These are phyloP conservation scores for Misgurnus mizolepis DNA, from an alignment of 2,113 vertebrate genomes.

Conservation along the genomic window DNA sequence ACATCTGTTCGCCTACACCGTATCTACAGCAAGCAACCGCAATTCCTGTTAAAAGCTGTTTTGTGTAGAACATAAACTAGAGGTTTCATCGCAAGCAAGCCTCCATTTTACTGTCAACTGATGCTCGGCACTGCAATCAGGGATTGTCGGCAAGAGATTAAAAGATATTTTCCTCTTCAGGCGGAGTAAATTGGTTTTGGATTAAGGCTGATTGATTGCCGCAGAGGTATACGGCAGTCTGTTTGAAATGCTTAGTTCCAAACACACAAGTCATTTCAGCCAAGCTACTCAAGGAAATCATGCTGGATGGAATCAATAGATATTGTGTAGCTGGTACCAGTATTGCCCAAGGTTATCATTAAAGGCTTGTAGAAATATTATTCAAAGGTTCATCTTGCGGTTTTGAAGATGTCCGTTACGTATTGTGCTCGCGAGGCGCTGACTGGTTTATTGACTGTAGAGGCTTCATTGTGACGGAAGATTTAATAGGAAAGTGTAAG, in stretches of 20 bases:
- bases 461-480: slow-evolving; percentile 30
- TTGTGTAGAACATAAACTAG: slow-evolving; percentile 41
- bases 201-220: slow-evolving; percentile 78
- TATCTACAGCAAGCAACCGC: slow-evolving; percentile 54
- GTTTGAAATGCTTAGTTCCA: slow-evolving; percentile 70
- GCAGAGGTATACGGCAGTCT: slow-evolving; percentile 69
- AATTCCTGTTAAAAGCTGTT: slow-evolving; percentile 60
- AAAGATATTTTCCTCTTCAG: slow-evolving; percentile 79
- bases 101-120: slow-evolving; percentile 70
- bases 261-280: slow-evolving; percentile 69
- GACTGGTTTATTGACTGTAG: slow-evolving; percentile 34
- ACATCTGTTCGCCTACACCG: slow-evolving; percentile 48
- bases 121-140: slow-evolving; percentile 68
- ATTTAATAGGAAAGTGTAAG: slow-evolving; percentile 41
- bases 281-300: slow-evolving; percentile 69
- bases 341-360: slow-evolving; percentile 70
- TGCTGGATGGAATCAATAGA: slow-evolving; percentile 68
- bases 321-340: slow-evolving; percentile 68
- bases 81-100: slow-evolving; percentile 56
- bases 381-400: slow-evolving; percentile 57
- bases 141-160: slow-evolving; percentile 76
- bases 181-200: slow-evolving; percentile 78
- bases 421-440: slow-evolving; percentile 7
- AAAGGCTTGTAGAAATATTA: slow-evolving; percentile 61
- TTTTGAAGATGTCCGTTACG: slow-evolving; percentile 33